Percentiles rank a stretch among this genome's conserved stretches.
phyloP scores from a whole-genome alignment of 2,888 invertebrate genomes.

The Drosophila buzzatii region DNA sequence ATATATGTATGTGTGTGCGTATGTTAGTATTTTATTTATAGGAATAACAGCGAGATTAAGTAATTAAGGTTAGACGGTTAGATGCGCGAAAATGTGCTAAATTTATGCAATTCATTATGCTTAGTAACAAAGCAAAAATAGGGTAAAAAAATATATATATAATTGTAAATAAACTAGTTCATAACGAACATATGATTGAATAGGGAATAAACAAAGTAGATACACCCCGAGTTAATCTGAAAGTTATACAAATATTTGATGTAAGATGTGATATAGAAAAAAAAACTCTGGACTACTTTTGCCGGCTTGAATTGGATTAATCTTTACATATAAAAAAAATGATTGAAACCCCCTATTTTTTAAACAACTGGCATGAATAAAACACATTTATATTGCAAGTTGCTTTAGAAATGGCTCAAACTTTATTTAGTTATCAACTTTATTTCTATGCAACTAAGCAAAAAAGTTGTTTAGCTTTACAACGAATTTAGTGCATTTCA shows the following conservation, averaged over 20 bases:
- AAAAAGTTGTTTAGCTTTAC: neutral
- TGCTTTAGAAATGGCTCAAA: neutral
- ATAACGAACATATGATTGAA: neutral
- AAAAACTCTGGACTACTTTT: neutral
- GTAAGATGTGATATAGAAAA: neutral
- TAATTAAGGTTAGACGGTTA: slow-evolving; percentile 23
- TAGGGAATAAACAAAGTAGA: neutral
- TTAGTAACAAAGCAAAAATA: neutral
- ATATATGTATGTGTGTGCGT: neutral
- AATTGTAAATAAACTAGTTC: neutral
- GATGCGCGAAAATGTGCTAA: slow-evolving; percentile 9
- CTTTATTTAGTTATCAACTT: neutral
- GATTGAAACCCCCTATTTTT: neutral
- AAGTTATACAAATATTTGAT: neutral
- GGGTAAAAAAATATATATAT: neutral
- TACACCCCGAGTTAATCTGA: neutral
- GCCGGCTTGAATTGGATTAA: neutral
- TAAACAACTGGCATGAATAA: neutral
- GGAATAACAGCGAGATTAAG: slow-evolving; percentile 20
- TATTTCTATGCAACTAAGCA: neutral
- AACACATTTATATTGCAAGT: neutral
- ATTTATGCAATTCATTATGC: slow-evolving; percentile 28
- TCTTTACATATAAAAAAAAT: neutral
- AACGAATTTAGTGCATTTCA: slow-evolving; percentile 20
- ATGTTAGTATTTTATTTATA: neutral